Conservation (phyloP, 2,797 vertebrate genomes). For the Vultur gryphus region DNA sequence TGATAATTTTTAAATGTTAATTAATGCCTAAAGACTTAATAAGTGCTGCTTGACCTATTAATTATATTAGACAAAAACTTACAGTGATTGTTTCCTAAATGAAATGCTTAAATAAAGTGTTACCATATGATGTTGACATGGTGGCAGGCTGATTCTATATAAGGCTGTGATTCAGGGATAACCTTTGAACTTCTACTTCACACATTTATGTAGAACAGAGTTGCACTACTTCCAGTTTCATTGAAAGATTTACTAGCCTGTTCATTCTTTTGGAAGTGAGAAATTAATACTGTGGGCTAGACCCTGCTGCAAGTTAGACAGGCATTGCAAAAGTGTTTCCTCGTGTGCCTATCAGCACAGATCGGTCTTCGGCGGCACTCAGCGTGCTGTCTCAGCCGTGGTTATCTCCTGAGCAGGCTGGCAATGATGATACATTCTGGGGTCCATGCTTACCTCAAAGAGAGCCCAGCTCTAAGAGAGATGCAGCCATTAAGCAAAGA, state of each 20-base stretch:
- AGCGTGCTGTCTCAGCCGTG: neutral
- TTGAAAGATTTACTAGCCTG: neutral
- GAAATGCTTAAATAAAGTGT: constrained; percentile 34
- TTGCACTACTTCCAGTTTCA: neutral
- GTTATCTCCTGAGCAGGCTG: neutral
- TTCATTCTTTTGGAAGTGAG: neutral
- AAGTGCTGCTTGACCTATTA: constrained; percentile 73
- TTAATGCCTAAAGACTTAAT: constrained; percentile 69
- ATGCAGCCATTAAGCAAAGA: neutral
- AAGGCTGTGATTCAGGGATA: neutral
- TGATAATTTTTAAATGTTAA: constrained; percentile 71
- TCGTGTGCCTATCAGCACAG: accelerated
- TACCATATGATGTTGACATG: neutral
- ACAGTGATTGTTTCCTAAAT: constrained; percentile 67
- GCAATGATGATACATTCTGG: neutral
- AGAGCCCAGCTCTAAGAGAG: neutral
- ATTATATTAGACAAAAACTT: constrained; percentile 66
- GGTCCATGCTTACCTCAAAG: neutral
- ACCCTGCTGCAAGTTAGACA: neutral
- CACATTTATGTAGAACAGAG: neutral
- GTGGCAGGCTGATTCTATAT: neutral
- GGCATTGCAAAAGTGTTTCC: neutral
- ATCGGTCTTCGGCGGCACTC: accelerated
- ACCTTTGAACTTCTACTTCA: neutral
- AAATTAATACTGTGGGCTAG: neutral